These are phyloP conservation scores for Paragorgia papillata DNA, from an alignment of 92 coral and sea anemone genomes.

Conservation along the genomic window DNA sequence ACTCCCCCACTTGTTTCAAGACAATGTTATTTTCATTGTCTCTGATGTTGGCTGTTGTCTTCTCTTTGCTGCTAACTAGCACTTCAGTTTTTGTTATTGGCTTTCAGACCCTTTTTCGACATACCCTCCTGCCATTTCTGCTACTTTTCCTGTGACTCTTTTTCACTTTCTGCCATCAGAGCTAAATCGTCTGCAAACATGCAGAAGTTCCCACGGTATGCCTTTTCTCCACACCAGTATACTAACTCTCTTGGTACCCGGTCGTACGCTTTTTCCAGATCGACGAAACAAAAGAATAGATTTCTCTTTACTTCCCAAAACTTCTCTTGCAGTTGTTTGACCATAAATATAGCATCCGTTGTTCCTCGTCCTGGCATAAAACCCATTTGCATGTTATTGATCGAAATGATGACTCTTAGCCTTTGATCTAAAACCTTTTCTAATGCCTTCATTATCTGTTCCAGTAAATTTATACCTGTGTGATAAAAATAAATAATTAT, in stretches of 20 bases:
- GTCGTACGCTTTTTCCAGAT: slow-evolving; percentile 41
- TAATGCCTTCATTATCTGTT: slow-evolving; percentile 33
- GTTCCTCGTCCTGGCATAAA: slow-evolving; percentile 38
- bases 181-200: slow-evolving; percentile 7
- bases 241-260: slow-evolving; percentile 28
- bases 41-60: neutral
- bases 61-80: slow-evolving; percentile 22
- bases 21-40: too few relatives aligned
- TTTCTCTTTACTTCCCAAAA: slow-evolving; percentile 23
- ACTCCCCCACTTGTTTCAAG: neutral
- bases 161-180: slow-evolving; percentile 8
- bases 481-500: too few relatives aligned
- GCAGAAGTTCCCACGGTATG: slow-evolving; percentile 18
- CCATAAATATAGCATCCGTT: slow-evolving; percentile 33
- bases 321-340: slow-evolving; percentile 37
- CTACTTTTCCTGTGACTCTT: slow-evolving; percentile 3
- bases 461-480: slow-evolving; percentile 37
- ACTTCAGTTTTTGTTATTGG: neutral
- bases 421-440: too few relatives aligned
- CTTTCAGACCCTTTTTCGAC: slow-evolving; percentile 4
- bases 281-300: slow-evolving; percentile 24
- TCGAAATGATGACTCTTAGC: slow-evolving; percentile 12
- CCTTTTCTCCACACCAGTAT: slow-evolving; percentile 10
- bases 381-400: slow-evolving; percentile 30
- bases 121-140: neutral